phyloP scores from a whole-genome alignment of 2,797 vertebrate genomes.

The Coluber constrictor region DNA sequence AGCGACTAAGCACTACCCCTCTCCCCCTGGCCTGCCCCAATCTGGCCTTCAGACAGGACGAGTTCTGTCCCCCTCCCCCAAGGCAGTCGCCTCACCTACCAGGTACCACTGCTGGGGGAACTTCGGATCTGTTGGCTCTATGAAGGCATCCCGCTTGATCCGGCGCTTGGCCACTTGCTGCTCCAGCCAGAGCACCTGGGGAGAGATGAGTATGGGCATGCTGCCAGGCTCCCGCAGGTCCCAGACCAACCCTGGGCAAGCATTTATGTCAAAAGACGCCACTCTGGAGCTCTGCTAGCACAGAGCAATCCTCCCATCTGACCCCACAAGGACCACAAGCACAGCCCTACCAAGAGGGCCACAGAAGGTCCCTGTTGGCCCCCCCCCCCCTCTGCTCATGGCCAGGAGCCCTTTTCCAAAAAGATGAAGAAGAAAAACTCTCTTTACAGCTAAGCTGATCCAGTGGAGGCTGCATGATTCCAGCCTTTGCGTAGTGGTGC shows the following conservation, averaged over 20 bases:
- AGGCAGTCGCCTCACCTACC: constrained; percentile 70
- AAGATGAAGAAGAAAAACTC: neutral
- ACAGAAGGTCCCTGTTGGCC: neutral
- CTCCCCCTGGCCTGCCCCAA: no score
- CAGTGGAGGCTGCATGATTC: neutral
- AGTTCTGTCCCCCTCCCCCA: no score
- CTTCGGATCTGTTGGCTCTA: constrained; percentile 87
- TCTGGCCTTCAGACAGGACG: neutral
- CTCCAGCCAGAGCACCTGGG: constrained; percentile 89
- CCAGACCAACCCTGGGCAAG: neutral
- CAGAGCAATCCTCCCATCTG: neutral
- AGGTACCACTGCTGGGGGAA: constrained; percentile 96
- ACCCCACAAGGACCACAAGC: neutral
- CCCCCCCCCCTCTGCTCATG: neutral
- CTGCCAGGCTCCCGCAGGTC: neutral
- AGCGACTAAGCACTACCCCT: neutral
- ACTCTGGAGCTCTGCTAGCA: neutral
- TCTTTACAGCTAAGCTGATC: neutral
- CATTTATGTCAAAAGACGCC: neutral
- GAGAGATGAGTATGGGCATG: neutral
- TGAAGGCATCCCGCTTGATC: constrained; percentile 84
- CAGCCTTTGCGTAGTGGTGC: neutral
- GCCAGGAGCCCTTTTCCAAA: neutral
- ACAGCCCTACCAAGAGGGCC: neutral
- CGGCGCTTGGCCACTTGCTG: constrained; percentile 90